phyloP scores from a whole-genome alignment of 2,113 vertebrate genomes.

The Rhadina sibilatrix region DNA sequence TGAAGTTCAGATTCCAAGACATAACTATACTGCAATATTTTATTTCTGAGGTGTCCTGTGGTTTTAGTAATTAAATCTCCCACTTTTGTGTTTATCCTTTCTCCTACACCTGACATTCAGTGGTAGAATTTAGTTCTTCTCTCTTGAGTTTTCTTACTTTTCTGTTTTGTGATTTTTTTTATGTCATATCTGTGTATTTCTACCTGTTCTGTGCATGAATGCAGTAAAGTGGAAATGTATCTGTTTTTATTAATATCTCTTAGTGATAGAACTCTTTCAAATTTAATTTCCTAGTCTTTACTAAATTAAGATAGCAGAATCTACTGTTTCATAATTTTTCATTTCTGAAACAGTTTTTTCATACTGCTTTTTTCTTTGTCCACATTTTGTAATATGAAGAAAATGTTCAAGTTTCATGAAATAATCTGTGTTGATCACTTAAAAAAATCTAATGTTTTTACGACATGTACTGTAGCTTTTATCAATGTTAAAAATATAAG shows the following conservation, averaged over 20 bases:
- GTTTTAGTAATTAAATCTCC: background rate
- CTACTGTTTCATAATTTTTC: background rate
- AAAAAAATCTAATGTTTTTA: background rate
- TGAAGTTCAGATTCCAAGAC: background rate
- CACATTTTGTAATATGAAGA: background rate
- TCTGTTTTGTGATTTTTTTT: background rate
- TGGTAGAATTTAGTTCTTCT: background rate
- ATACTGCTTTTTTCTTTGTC: background rate
- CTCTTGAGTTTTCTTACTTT: background rate
- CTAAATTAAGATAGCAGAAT: background rate
- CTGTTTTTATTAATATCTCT: background rate
- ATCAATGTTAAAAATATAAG: background rate
- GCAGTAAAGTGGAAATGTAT: background rate
- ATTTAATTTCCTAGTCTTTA: background rate
- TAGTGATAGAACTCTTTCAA: background rate
- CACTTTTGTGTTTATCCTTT: background rate
- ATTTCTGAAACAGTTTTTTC: background rate
- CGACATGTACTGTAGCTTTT: background rate
- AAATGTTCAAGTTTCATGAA: background rate
- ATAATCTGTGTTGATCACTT: background rate
- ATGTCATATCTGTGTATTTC: background rate
- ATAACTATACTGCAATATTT: background rate
- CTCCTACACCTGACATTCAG: background rate
- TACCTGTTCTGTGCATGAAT: background rate
- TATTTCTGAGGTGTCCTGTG: background rate